These are phyloP conservation scores for Nemurella pictetii DNA, from an alignment of 2,888 invertebrate genomes.

Conservation along the genomic window DNA sequence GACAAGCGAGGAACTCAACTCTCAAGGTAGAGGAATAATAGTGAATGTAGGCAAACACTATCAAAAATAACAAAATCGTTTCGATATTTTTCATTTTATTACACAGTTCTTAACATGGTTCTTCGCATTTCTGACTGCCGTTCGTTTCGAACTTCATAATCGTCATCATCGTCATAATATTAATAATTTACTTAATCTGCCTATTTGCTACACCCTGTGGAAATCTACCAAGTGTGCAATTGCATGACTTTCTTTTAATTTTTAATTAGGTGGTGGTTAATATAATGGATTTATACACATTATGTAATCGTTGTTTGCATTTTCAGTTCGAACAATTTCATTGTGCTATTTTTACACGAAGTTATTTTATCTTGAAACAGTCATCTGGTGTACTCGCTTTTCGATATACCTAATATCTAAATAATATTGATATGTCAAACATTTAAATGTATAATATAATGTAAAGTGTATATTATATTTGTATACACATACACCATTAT, in stretches of 20 bases:
- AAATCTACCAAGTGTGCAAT: background rate
- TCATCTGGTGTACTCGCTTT: background rate
- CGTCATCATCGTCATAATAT: background rate
- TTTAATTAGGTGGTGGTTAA: background rate
- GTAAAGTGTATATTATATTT: too few species aligned
- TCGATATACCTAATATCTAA: background rate
- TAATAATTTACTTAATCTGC: background rate
- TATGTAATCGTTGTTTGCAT: background rate
- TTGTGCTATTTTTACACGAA: background rate
- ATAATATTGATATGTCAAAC: slow-evolving; percentile 12
- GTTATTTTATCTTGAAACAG: background rate
- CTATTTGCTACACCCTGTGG: background rate
- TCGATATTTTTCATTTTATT: background rate
- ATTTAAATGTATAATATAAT: slow-evolving; percentile 26
- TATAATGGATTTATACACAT: background rate
- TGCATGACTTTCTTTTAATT: background rate
- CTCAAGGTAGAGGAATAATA: too few species aligned
- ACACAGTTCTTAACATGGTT: background rate
- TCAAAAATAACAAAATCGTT: background rate
- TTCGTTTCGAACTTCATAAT: background rate
- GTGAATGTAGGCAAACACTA: background rate
- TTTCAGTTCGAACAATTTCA: background rate
- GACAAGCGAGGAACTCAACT: too few species aligned
- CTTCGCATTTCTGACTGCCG: background rate
- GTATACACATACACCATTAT: background rate